phyloP scores from a whole-genome alignment of 2,888 invertebrate species.

The Stenichneumon culpator region DNA sequence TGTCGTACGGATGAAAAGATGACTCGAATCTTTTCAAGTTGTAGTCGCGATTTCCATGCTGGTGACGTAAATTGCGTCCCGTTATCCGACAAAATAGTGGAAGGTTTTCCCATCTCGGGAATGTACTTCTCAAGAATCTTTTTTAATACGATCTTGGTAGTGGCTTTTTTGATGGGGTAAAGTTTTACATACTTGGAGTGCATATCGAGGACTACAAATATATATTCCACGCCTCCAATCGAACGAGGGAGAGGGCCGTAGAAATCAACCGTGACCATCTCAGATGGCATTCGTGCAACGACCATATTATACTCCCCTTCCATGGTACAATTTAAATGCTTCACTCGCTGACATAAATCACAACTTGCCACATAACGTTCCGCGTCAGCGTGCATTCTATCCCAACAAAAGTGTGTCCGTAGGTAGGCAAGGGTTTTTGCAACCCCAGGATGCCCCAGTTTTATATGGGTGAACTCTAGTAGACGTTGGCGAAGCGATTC shows the following conservation, averaged over 20 bases:
- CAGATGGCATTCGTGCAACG: neutral
- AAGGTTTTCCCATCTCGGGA: neutral
- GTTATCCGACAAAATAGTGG: conserved; percentile 9
- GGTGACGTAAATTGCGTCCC: conserved; percentile 10
- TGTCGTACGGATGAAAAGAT: neutral
- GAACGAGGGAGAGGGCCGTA: neutral
- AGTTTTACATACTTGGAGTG: neutral
- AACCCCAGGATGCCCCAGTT: conserved; percentile 2
- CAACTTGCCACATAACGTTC: neutral
- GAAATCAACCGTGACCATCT: neutral
- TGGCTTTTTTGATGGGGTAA: conserved; percentile 5
- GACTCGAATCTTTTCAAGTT: neutral
- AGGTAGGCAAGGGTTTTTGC: neutral
- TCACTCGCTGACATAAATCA: neutral
- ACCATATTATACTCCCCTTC: neutral
- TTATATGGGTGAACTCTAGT: neutral
- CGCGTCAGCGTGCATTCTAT: neutral
- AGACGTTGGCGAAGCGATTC: neutral
- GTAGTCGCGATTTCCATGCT: neutral
- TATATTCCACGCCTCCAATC: too few relatives aligned
- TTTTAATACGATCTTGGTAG: neutral
- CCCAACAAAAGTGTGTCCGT: neutral
- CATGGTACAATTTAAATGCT: neutral
- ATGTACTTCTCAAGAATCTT: conserved; percentile 6
- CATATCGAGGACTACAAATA: neutral